These are phyloP conservation scores for Coptodon rendalli DNA, from an alignment of 2,113 vertebrate species.

Conservation along the genomic window DNA sequence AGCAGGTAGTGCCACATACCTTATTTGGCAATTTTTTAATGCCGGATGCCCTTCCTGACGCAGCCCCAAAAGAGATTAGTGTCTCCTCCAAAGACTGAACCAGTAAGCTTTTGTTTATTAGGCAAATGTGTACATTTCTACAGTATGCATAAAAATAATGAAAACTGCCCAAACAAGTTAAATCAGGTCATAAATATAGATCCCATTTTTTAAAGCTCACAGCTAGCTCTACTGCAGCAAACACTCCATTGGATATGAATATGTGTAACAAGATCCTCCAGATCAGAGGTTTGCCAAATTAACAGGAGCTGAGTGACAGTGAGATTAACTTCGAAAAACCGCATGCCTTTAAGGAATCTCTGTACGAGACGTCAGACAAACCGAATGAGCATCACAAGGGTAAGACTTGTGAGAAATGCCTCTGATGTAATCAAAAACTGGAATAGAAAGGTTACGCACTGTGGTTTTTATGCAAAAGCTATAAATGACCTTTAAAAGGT, in stretches of 20 bases:
- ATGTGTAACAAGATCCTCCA: conserved; percentile 16
- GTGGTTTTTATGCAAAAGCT: background rate
- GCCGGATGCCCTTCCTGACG: background rate
- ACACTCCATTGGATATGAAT: background rate
- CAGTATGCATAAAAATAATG: background rate
- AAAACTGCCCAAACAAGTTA: background rate
- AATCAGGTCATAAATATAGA: background rate
- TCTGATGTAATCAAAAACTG: background rate
- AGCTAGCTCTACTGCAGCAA: background rate
- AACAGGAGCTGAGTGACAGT: conserved; percentile 10
- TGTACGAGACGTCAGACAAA: background rate
- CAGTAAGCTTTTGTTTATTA: background rate
- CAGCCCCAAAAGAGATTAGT: background rate
- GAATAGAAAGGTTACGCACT: background rate
- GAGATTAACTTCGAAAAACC: background rate
- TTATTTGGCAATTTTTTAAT: background rate
- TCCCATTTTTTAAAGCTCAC: background rate
- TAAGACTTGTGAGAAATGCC: background rate
- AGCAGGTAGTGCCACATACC: background rate
- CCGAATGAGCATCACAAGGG: background rate
- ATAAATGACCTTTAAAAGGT: background rate
- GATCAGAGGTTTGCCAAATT: conserved; percentile 26
- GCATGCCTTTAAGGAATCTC: background rate
- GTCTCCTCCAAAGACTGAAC: background rate
- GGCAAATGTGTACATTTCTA: background rate